Evolutionary conservation across 2,113 vertebrate species (phyloP), one percentile per base, ranked within the genome.

Genomic region (Oreochromis niloticus): DNA sequence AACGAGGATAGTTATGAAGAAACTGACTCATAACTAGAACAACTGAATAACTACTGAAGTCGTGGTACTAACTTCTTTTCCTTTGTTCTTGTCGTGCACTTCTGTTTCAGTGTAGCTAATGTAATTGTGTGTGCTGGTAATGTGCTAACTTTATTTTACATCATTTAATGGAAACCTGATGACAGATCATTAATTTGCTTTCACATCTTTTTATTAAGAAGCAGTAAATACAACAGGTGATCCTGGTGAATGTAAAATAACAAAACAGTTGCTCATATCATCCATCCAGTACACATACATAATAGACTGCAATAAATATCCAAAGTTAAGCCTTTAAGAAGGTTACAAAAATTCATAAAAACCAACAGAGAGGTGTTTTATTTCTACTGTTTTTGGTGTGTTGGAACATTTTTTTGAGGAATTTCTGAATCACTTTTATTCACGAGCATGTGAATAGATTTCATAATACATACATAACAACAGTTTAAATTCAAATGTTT

Each of bases 101-200:
- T 68, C 63, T 68, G 4, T 68, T 41, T 41, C 11, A 68, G n/a
- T 68, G 63, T 0, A 68, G 34, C 36, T n/a, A 41, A 68, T 41
- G 63, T 68, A 68, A 68, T 41, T 41, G 34, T 68, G 34, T 41
- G 34, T 0, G 17, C 13, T 9, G 63, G 36, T 24, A 24, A 71
- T 43, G 36, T 0, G 24, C 41, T 12, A 41, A 0, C 6, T 68
- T 9, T 32, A 61, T 61, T 0, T 61, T 32, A 61, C 0, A 61
- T 61, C 10, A 61, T 61, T 61, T 17, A 3, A 61, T 61, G 57
- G 57, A 61, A 2, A 61, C 57, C 14, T 61, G 57, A 61, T 0
- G 8, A 61, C 1, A 10, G 57, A 61, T 61, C 0, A 34, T 5
- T 34, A 0, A 61, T 61, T 61, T 61, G 57, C 17, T 3, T 61